These are phyloP conservation scores for Naso thynnoides DNA, from an alignment of 2,797 vertebrate species.

Conservation along the genomic window DNA sequence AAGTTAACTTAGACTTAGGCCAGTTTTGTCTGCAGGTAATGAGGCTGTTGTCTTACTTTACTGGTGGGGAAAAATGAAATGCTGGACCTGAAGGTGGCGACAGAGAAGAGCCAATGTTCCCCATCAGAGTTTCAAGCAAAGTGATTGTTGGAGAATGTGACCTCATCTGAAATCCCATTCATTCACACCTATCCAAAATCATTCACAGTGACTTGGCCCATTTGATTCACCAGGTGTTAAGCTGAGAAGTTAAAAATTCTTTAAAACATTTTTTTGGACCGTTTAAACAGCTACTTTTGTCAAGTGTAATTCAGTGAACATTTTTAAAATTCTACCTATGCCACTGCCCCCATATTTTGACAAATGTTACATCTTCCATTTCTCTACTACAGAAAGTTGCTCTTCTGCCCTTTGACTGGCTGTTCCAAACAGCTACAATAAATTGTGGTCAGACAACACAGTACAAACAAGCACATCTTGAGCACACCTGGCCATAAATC, in stretches of 20 bases:
- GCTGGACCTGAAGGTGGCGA: neutral
- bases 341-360: neutral
- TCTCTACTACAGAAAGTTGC: neutral
- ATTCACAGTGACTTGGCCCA: neutral
- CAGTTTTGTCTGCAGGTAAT: neutral
- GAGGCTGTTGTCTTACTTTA: neutral
- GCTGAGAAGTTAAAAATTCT: neutral
- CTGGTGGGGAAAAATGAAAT: neutral
- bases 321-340: neutral
- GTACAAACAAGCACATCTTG: no score
- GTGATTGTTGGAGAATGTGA: neutral
- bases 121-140: neutral
- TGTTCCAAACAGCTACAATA: neutral
- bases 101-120: neutral
- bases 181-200: neutral
- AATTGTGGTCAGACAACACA: neutral
- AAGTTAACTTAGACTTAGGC: neutral
- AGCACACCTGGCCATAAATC: no score
- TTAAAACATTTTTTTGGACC: neutral
- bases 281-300: neutral
- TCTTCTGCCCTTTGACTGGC: neutral
- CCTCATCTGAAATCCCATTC: no score
- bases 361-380: neutral
- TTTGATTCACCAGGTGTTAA: neutral
- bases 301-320: neutral